Percentiles rank a stretch among this genome's conserved stretches.
These are phyloP conservation scores for Enteromius thamalakanensis DNA, from an alignment of 2,797 vertebrate genomes.

Conservation along the genomic window DNA sequence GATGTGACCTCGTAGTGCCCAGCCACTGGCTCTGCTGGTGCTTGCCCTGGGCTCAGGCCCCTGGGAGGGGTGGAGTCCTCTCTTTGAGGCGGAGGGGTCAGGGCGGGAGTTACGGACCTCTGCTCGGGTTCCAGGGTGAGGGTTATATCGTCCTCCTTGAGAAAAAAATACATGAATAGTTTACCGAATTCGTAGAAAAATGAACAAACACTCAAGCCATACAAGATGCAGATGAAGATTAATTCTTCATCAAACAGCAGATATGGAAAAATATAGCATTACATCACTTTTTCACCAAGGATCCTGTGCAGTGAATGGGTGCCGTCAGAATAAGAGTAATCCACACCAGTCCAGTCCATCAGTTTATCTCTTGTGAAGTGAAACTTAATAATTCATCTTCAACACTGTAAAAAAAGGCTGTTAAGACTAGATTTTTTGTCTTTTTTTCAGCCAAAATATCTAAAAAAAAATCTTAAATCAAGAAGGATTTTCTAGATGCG, in stretches of 20 bases:
- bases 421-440: no score
- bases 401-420: no score
- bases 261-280: background rate
- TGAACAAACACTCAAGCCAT: background rate
- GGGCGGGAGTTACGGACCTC: slow-evolving; percentile 80
- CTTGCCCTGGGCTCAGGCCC: slow-evolving; percentile 74
- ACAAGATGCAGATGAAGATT: background rate
- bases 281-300: background rate
- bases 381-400: background rate
- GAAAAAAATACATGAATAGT: background rate
- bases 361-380: background rate
- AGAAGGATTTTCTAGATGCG: no score
- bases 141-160: slow-evolving; percentile 85
- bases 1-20: slow-evolving; percentile 87
- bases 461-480: no score
- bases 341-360: background rate
- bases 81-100: slow-evolving; percentile 78
- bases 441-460: no score
- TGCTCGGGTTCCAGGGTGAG: slow-evolving; percentile 88
- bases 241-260: background rate
- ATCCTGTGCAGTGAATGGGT: background rate
- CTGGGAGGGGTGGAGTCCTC: slow-evolving; percentile 77
- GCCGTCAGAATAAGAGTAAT: background rate
- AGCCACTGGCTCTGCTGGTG: slow-evolving; percentile 56
- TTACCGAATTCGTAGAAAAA: background rate